A percentile compares a stretch with the other conserved stretches of the same genome.
These are phyloP conservation scores for Nesidiocoris tenuis DNA, from an alignment of 2,888 invertebrate genomes.

Conservation along the genomic window DNA sequence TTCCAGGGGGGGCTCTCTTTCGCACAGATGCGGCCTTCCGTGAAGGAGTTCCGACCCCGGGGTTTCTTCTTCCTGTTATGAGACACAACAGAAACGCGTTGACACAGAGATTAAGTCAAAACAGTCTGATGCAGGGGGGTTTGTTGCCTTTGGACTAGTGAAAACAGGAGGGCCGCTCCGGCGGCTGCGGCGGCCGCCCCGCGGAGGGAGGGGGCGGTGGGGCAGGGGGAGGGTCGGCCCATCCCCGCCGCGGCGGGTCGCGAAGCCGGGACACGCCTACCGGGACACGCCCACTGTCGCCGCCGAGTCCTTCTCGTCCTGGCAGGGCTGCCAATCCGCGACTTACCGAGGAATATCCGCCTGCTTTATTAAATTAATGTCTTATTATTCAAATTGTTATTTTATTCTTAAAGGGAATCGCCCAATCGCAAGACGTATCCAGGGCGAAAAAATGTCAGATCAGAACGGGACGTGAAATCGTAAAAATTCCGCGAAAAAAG, in stretches of 20 bases:
- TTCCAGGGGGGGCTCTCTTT: background rate
- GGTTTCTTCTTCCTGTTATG: conserved; percentile 62
- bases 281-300: conserved; percentile 35
- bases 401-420: no score
- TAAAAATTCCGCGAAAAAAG: no score
- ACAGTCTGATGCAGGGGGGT: conserved; percentile 56
- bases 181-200: conserved; percentile 35
- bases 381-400: no score
- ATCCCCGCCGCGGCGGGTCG: conserved; percentile 6
- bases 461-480: no score
- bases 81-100: conserved; percentile 79
- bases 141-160: conserved; percentile 57
- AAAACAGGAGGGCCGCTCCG: conserved; percentile 54
- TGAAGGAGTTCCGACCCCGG: background rate
- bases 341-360: no score
- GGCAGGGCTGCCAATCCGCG: background rate
- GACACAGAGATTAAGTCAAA: conserved; percentile 69
- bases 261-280: conserved; percentile 41
- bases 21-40: background rate
- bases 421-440: no score
- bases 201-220: conserved; percentile 28
- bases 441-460: no score
- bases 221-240: background rate
- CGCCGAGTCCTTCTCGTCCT: conserved; percentile 1
- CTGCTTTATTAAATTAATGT: no score